Conservation (phyloP, 2,888 invertebrate species). For the Linyphia triangularis region DNA sequence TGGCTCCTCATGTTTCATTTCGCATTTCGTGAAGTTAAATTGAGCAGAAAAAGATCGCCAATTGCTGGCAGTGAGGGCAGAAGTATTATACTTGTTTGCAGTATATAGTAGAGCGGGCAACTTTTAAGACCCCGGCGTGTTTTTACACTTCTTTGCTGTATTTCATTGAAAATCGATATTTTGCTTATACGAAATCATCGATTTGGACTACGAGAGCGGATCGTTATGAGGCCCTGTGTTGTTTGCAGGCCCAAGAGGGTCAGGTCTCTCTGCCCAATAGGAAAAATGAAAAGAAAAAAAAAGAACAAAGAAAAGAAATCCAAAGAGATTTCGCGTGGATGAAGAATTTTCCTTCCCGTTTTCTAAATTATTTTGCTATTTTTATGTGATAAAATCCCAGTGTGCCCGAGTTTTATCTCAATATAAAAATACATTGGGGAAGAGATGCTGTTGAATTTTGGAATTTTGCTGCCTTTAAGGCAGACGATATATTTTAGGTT, state of each 20-base stretch:
- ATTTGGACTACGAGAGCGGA: slow-evolving; percentile 44
- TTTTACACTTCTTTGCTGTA: slow-evolving; percentile 64
- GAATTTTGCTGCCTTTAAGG: slow-evolving; percentile 9
- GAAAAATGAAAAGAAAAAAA: slow-evolving; percentile 48
- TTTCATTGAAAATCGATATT: slow-evolving; percentile 75
- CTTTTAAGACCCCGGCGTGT: slow-evolving; percentile 70
- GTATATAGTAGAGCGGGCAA: slow-evolving; percentile 6
- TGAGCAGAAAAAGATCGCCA: slow-evolving; percentile 66
- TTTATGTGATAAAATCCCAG: slow-evolving; percentile 47
- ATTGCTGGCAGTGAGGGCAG: slow-evolving; percentile 37
- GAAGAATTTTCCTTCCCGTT: slow-evolving; percentile 44
- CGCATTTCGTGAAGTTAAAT: slow-evolving; percentile 71
- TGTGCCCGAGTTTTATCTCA: slow-evolving; percentile 40
- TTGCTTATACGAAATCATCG: slow-evolving; percentile 74
- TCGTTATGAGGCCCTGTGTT: slow-evolving; percentile 20
- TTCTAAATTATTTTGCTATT: slow-evolving; percentile 69
- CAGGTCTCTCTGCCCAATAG: slow-evolving; percentile 56
- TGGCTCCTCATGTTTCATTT: slow-evolving; percentile 64
- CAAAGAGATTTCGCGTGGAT: slow-evolving; percentile 48
- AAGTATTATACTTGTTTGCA: slow-evolving; percentile 53
- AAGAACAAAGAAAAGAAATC: slow-evolving; percentile 29
- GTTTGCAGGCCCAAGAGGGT: slow-evolving; percentile 5
- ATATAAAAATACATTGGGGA: slow-evolving; percentile 32
- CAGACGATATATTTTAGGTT: background rate
- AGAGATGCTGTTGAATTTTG: slow-evolving; percentile 15